phyloP scores from a whole-genome alignment of 2,888 invertebrate genomes.

The Campoletis raptor region DNA sequence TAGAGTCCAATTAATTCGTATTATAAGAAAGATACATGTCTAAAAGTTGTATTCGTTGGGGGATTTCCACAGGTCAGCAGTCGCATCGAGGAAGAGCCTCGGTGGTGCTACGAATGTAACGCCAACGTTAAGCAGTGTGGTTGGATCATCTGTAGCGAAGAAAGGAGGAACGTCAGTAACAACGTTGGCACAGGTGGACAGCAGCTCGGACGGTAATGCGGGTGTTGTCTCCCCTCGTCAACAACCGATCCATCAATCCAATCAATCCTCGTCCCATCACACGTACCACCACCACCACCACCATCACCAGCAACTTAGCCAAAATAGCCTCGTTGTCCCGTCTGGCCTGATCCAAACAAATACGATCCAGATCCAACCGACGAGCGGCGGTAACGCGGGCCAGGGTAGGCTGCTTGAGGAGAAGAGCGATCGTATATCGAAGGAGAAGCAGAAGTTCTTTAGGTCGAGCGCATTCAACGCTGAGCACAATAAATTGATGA shows the following conservation, averaged over 20 bases:
- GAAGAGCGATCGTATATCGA: constrained; percentile 92
- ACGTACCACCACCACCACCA: constrained; percentile 67
- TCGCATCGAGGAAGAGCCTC: constrained; percentile 79
- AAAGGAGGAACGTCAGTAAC: constrained; percentile 64
- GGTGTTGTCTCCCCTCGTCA: constrained; percentile 85
- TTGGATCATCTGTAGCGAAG: constrained; percentile 58
- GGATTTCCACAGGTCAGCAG: constrained; percentile 77
- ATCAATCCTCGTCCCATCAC: constrained; percentile 76
- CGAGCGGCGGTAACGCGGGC: constrained; percentile 84
- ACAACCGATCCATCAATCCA: constrained; percentile 77
- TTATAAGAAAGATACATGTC: not conserved
- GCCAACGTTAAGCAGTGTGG: constrained; percentile 57
- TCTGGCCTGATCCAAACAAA: constrained; percentile 65
- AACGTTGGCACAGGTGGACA: constrained; percentile 84
- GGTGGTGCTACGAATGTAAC: constrained; percentile 62
- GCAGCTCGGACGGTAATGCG: constrained; percentile 86
- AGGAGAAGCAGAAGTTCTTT: constrained; percentile 95
- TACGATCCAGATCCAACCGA: constrained; percentile 71
- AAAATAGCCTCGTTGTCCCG: constrained; percentile 66
- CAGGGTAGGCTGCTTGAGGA: constrained; percentile 86
- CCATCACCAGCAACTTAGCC: constrained; percentile 71
- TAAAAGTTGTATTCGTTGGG: constrained; percentile 36
- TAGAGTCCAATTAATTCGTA: not conserved
- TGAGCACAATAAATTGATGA: constrained; percentile 85
- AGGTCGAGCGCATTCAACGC: constrained; percentile 92